Percentiles rank a stretch among this genome's conserved stretches.
These are phyloP conservation scores for Eublepharis macularius DNA, from an alignment of 2,113 vertebrate genomes.

Conservation along the genomic window DNA sequence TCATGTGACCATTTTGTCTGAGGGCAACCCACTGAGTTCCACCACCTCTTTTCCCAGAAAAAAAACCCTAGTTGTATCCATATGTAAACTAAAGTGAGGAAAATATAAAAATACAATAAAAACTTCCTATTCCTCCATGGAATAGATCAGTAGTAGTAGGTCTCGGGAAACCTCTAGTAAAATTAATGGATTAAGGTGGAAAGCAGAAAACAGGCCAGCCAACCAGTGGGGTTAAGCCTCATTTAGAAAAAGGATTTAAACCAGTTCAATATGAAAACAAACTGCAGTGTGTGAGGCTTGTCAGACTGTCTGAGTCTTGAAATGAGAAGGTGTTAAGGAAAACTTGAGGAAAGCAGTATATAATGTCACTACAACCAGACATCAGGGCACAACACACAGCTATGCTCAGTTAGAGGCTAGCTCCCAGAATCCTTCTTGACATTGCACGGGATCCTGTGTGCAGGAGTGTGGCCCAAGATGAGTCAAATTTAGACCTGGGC, in stretches of 20 bases:
- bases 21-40: too few relatives aligned
- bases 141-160: neutral
- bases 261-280: neutral
- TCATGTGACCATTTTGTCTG: too few relatives aligned
- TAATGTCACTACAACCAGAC: too few relatives aligned
- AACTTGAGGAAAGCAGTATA: too few relatives aligned
- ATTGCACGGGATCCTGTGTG: neutral
- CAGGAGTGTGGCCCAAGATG: too few relatives aligned
- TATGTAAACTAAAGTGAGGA: neutral
- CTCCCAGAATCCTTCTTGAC: neutral
- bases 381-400: too few relatives aligned
- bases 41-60: too few relatives aligned
- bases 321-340: too few relatives aligned
- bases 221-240: neutral
- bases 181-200: neutral
- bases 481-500: too few relatives aligned
- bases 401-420: too few relatives aligned
- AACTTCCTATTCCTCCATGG: neutral
- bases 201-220: neutral
- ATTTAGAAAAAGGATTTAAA: neutral
- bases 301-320: neutral
- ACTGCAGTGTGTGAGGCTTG: neutral
- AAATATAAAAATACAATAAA: neutral
- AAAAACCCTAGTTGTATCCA: neutral
- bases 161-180: neutral